These are phyloP conservation scores for Cyanistes caeruleus DNA, from an alignment of 2,113 vertebrate genomes.

Conservation along the genomic window DNA sequence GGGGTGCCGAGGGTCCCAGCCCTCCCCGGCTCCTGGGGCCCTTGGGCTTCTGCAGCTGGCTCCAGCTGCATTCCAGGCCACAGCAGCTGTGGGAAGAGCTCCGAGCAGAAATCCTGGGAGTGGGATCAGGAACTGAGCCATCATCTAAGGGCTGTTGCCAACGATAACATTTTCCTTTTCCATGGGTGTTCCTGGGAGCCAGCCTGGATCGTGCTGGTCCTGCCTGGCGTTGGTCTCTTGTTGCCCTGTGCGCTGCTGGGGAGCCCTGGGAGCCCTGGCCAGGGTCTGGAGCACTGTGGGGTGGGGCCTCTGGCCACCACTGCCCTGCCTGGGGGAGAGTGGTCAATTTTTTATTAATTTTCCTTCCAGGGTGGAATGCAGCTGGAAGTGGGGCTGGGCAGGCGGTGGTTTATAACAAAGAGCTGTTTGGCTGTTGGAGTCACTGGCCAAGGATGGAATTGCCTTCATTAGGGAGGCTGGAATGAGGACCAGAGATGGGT, in stretches of 20 bases:
- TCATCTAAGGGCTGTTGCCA: not conserved
- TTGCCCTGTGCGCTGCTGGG: not conserved
- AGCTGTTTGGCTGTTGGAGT: not conserved
- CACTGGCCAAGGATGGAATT: not conserved
- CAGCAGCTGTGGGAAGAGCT: not conserved
- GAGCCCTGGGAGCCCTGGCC: not conserved
- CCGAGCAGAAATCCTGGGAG: not conserved
- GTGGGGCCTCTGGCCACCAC: accelerated
- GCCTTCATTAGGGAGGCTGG: not conserved
- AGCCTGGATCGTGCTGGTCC: not conserved
- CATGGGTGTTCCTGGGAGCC: not conserved
- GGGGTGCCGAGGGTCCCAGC: not conserved
- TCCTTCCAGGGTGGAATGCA: not conserved
- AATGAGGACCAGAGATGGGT: not conserved
- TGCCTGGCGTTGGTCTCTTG: not conserved
- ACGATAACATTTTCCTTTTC: accelerated
- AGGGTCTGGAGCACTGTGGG: not conserved
- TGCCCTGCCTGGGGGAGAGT: not conserved
- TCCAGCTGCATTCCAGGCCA: not conserved
- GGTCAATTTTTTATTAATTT: not conserved
- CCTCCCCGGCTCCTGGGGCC: not conserved
- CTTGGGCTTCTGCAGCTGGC: not conserved
- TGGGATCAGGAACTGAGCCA: not conserved
- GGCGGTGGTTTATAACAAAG: not conserved
- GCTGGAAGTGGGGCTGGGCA: not conserved